Evolutionary conservation across 1,140 invertebrate species (phyloP).

Genomic region (Phortica variegata): DNA sequence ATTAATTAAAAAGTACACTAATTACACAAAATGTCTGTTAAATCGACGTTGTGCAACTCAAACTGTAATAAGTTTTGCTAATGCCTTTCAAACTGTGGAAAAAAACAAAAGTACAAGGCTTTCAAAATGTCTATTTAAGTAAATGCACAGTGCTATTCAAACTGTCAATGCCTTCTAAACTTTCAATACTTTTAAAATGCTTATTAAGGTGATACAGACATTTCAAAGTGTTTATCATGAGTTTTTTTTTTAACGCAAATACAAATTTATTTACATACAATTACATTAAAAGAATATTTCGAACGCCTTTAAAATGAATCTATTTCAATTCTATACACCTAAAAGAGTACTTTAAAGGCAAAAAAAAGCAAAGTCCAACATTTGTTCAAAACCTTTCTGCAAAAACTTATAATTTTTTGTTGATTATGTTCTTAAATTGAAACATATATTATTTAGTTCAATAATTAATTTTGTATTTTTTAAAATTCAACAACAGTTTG

Average conservation of each 20-base stretch:
- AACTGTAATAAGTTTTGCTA: not conserved
- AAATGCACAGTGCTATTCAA: not conserved
- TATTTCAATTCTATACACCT: not conserved
- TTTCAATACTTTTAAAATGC: too few species aligned
- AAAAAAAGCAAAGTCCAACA: not conserved
- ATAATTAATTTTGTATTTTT: not conserved
- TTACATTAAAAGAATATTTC: too few species aligned
- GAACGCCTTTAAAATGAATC: too few species aligned
- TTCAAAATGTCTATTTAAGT: not conserved
- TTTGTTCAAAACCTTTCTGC: not conserved
- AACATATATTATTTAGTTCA: not conserved
- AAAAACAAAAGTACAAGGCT: not conserved
- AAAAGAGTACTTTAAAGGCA: not conserved
- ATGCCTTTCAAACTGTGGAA: not conserved
- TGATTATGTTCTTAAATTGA: not conserved
- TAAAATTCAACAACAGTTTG: constrained; percentile 62
- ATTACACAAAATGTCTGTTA: not conserved
- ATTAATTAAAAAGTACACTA: not conserved
- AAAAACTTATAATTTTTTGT: not conserved
- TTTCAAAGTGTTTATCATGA: too few species aligned
- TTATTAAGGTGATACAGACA: too few species aligned
- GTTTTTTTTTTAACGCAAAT: too few species aligned
- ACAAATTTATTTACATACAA: too few species aligned
- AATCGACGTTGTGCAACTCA: not conserved
- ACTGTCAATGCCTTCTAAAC: too few species aligned